These are phyloP conservation scores for Dendronephthya gigantea DNA, from an alignment of 64 coral and sea anemone genomes.

Conservation along the genomic window DNA sequence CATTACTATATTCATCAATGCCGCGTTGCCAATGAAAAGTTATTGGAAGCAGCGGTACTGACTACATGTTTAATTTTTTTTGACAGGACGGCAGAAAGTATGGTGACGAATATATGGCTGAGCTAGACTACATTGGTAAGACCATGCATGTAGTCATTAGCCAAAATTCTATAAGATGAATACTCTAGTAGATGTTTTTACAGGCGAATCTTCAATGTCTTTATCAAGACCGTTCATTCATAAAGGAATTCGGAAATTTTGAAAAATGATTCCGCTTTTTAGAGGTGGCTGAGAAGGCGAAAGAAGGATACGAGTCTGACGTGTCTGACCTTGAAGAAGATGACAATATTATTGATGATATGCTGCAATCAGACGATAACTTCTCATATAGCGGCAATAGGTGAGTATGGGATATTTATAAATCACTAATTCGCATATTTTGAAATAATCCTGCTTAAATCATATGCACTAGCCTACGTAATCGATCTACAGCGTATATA, in stretches of 20 bases:
- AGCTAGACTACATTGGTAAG: constrained; percentile 86
- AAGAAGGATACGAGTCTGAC: constrained; percentile 90
- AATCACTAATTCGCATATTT: no score
- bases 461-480: no score
- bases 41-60: no score
- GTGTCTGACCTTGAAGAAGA: constrained; percentile 87
- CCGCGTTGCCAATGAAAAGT: no score
- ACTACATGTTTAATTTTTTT: background rate
- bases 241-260: background rate
- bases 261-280: background rate
- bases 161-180: no score
- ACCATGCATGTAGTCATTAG: no score
- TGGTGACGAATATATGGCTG: constrained; percentile 96
- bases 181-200: background rate
- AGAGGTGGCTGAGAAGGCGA: constrained; percentile 93
- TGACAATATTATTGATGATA: constrained; percentile 73
- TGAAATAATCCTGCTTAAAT: background rate
- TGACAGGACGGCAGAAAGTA: constrained; percentile 78
- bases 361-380: constrained; percentile 36
- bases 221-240: background rate
- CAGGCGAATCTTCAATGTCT: no score
- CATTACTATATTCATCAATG: no score
- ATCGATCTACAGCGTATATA: no score
- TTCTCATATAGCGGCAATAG: constrained; percentile 12
- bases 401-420: background rate